Base-by-base conservation (phyloP, 2,888 invertebrate genomes). In the Vanessa cardui region DNA sequence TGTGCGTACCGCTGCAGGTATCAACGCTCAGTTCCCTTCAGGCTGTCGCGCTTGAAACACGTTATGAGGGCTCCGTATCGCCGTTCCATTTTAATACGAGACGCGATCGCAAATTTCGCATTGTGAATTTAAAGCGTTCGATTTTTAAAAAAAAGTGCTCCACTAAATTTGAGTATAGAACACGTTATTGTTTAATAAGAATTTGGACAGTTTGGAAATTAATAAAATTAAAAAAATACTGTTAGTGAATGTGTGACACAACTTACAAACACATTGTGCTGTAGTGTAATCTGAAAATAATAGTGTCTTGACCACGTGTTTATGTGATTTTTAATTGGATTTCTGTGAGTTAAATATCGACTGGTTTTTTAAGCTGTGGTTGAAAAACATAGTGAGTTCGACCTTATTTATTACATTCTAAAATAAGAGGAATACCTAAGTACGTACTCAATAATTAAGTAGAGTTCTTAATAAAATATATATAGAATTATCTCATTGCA, bases 1-100 rank as follows among this genome's bases (percentile, higher is more conserved):
- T 91, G 90, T 89, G 91, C 82, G 90, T 88, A 83, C 69, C 88
- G 85, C 80, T 92, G 92, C 92, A 92, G 92, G 92, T 92, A 91
- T 87, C 79, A 77, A 79, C 82, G 80, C 81, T 85, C 87, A 92
- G 91, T 92, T 85, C 84, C 84, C 86, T 85, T 86, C 83, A 86
- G 85, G 83, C 86, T 72, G 76, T 75, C 78, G 84, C 74, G 79
- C 71, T 77, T 67, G 72, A 66, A 77, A 77, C 78, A 76, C 78
- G 83, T 75, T 70, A 69, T 69, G 69, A 64, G 60, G 61, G 20
- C 54, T 50, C 65, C 61, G 54, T 69, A 62, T 66, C 69, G 66
- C 58, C 50, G 58, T 69, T 66, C 44, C 56, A 50, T 63, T 62
- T n/a, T 50, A 71, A 68, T 60, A 58, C 52, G 66, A 72, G 69